Percentiles rank a stretch among this genome's conserved stretches.
Conservation (phyloP, 1,140 invertebrate genomes). For the Drosophila tsacasi region DNA sequence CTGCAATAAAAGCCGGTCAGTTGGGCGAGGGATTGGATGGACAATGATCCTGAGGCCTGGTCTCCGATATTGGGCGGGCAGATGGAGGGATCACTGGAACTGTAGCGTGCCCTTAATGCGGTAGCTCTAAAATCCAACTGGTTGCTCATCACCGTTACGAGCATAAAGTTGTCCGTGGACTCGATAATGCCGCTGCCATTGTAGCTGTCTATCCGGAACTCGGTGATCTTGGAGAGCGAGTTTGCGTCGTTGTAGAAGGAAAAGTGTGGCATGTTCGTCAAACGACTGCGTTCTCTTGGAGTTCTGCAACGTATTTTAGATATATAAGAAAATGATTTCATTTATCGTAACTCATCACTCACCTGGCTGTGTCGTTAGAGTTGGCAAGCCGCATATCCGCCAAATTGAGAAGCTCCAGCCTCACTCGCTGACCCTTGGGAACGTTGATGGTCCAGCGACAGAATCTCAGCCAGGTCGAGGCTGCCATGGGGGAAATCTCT, state of each 20-base stretch:
- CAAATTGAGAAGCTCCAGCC: constrained; percentile 80
- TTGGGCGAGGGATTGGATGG: constrained; percentile 25
- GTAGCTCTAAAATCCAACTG: constrained; percentile 18
- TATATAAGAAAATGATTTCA: not conserved
- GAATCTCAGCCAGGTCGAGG: not conserved
- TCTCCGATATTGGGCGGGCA: constrained; percentile 67
- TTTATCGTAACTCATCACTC: not conserved
- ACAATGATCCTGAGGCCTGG: constrained; percentile 35
- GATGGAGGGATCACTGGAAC: constrained; percentile 36
- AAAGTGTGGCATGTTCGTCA: constrained; percentile 3
- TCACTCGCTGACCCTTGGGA: constrained; percentile 88
- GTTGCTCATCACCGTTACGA: constrained; percentile 17
- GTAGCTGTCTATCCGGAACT: constrained; percentile 32
- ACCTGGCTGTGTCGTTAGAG: constrained; percentile 3
- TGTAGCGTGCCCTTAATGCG: constrained; percentile 39
- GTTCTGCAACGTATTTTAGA: not conserved
- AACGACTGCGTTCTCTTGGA: not conserved
- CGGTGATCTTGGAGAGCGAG: constrained; percentile 44
- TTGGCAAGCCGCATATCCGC: constrained; percentile 7
- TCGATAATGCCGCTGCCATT: constrained; percentile 43
- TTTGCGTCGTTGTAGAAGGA: constrained; percentile 56
- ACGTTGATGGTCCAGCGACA: constrained; percentile 91
- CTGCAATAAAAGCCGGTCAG: constrained; percentile 51
- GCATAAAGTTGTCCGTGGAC: constrained; percentile 74
- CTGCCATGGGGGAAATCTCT: constrained; percentile 4